phyloP scores from a whole-genome alignment of 2,888 invertebrate species.

The Ischnus inquisitorius region DNA sequence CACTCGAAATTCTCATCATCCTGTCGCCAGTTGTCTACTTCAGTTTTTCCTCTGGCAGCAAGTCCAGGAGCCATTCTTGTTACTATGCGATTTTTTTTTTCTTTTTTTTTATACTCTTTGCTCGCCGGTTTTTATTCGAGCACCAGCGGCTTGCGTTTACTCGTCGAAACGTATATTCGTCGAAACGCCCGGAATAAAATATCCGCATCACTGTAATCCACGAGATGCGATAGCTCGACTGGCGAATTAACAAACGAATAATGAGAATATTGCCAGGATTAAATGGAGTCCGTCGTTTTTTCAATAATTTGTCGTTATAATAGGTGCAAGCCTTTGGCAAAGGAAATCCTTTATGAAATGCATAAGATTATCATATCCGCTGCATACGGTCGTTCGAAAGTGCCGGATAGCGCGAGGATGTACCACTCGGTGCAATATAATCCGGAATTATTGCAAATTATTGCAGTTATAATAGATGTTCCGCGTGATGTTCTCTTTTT shows the following conservation, averaged over 20 bases:
- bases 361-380: conserved; percentile 14
- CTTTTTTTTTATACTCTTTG: conserved; percentile 10
- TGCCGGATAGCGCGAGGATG: neutral
- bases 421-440: conserved; percentile 6
- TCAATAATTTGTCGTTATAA: neutral
- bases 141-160: conserved; percentile 9
- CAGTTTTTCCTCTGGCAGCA: conserved; percentile 22
- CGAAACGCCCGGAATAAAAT: neutral
- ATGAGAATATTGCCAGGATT: neutral
- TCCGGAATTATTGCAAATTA: neutral
- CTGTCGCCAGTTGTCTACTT: conserved; percentile 7
- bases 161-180: conserved; percentile 8
- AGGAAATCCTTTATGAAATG: conserved; percentile 8
- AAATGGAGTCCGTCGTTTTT: neutral
- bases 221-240: neutral
- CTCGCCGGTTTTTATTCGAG: conserved; percentile 21
- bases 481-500: neutral
- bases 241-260: neutral
- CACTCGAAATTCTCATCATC: conserved; percentile 16
- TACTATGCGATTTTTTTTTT: conserved; percentile 4
- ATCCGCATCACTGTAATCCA: neutral
- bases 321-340: neutral
- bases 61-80: conserved; percentile 16
- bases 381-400: neutral
- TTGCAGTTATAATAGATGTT: neutral